Conservation (phyloP, 2,888 invertebrate genomes). For the Spodoptera littoralis region DNA sequence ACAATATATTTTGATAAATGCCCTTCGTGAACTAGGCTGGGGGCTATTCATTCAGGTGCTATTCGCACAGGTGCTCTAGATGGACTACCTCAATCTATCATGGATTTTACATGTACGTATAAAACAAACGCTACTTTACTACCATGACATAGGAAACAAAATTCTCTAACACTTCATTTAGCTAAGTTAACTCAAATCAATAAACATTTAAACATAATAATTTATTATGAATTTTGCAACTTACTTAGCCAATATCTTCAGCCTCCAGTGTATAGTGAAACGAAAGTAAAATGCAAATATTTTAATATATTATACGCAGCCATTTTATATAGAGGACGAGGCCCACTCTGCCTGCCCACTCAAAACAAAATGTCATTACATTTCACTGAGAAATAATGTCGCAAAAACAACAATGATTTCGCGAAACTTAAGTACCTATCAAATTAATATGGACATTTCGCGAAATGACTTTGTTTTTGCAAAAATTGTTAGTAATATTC, state of each 20-base stretch:
- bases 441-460: conserved; percentile 17
- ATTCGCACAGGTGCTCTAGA: no score
- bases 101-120: no score
- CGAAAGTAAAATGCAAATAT: conserved; percentile 6
- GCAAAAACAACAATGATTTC: conserved; percentile 9
- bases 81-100: no score
- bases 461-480: conserved; percentile 23
- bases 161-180: no score
- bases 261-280: background rate
- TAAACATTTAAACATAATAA: no score
- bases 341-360: conserved; percentile 20
- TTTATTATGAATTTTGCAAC: background rate
- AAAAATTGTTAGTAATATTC: background rate
- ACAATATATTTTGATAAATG: no score
- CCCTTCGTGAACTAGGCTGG: no score
- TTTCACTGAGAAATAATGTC: conserved; percentile 33
- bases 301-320: background rate
- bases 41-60: no score
- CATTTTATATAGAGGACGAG: conserved; percentile 20
- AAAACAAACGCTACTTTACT: no score
- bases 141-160: no score
- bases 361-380: conserved; percentile 40
- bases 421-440: conserved; percentile 11
- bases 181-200: no score
- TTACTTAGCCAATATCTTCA: background rate